These are phyloP conservation scores for Rhabditoides inermis DNA, from an alignment of 2,888 invertebrate genomes.

Conservation along the genomic window DNA sequence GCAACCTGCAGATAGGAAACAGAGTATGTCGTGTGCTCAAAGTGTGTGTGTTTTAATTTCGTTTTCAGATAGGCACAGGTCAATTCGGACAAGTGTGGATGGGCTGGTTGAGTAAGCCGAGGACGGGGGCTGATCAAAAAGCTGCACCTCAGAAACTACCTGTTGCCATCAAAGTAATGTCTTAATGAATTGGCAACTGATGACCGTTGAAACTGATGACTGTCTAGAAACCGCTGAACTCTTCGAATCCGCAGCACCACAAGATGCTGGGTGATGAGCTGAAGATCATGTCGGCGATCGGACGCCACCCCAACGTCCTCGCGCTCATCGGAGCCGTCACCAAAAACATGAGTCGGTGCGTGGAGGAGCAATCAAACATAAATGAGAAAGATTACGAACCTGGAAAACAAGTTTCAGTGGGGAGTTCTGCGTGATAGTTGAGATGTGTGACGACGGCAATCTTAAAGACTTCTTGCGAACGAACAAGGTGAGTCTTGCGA, in stretches of 20 bases:
- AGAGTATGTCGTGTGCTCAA: slow-evolving; percentile 1
- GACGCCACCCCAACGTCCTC: slow-evolving; percentile 30
- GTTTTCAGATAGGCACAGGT: slow-evolving; percentile 21
- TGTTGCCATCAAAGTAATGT: slow-evolving; percentile 28
- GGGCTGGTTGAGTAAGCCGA: slow-evolving; percentile 16
- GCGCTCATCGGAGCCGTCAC: slow-evolving; percentile 29
- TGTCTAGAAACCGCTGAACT: slow-evolving; percentile 6
- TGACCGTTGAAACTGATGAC: neutral
- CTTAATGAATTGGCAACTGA: neutral
- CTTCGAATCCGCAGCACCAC: slow-evolving; percentile 15
- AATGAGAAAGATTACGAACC: no score
- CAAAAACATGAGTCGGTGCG: slow-evolving; percentile 21
- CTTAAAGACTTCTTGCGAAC: slow-evolving; percentile 14
- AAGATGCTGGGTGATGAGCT: slow-evolving; percentile 28
- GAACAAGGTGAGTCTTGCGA: slow-evolving; percentile 6
- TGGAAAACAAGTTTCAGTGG: slow-evolving; percentile 26
- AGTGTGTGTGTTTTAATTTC: neutral
- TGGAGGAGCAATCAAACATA: neutral
- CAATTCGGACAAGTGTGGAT: slow-evolving; percentile 25
- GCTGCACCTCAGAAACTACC: slow-evolving; percentile 12
- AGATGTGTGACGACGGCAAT: slow-evolving; percentile 21
- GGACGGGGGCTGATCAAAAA: slow-evolving; percentile 10
- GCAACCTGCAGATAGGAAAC: slow-evolving; percentile 11
- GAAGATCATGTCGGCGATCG: slow-evolving; percentile 30
- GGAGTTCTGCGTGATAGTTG: slow-evolving; percentile 22